A percentile compares a stretch with the other conserved stretches of the same genome.
phyloP scores from a whole-genome alignment of 2,888 invertebrate species.

The Drosophila kanekoi region DNA sequence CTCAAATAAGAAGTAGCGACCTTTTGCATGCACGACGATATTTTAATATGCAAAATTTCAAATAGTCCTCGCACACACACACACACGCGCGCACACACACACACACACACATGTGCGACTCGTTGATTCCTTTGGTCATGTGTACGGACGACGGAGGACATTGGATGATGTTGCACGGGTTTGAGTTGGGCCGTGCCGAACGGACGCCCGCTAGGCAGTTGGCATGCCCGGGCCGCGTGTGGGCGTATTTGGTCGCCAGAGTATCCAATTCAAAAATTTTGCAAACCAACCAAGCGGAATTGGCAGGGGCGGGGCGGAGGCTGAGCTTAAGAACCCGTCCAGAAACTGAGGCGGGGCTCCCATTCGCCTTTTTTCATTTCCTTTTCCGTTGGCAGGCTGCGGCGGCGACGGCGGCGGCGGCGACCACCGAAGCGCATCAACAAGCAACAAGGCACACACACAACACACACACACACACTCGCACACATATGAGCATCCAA shows the following conservation, averaged over 20 bases:
- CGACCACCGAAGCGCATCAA: conserved; percentile 78
- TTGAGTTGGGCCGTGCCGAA: conserved; percentile 13
- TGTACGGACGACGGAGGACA: conserved; percentile 44
- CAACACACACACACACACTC: conserved; percentile 4
- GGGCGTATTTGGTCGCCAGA: conserved; percentile 72
- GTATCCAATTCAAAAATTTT: conserved; percentile 79
- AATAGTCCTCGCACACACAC: conserved; percentile 62
- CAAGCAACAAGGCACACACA: conserved; percentile 54
- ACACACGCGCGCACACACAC: conserved; percentile 17
- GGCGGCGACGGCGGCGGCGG: conserved; percentile 56
- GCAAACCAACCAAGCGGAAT: conserved; percentile 79
- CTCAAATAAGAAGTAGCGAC: conserved; percentile 62
- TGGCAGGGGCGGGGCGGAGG: conserved; percentile 34
- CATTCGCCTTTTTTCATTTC: conserved; percentile 77
- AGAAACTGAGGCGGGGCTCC: conserved; percentile 52
- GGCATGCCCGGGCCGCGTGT: conserved; percentile 46
- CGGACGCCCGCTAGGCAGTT: conserved; percentile 64
- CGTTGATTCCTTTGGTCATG: conserved; percentile 71
- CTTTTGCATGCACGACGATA: conserved; percentile 80
- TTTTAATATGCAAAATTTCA: conserved; percentile 81
- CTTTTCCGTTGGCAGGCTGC: conserved; percentile 76
- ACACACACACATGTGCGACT: conserved; percentile 20
- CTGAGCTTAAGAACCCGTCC: conserved; percentile 49
- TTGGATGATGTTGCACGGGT: conserved; percentile 26
- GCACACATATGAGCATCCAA: conserved; percentile 38